These are phyloP conservation scores for Salvelinus alpinus DNA, from an alignment of 2,113 vertebrate species.

Conservation along the genomic window DNA sequence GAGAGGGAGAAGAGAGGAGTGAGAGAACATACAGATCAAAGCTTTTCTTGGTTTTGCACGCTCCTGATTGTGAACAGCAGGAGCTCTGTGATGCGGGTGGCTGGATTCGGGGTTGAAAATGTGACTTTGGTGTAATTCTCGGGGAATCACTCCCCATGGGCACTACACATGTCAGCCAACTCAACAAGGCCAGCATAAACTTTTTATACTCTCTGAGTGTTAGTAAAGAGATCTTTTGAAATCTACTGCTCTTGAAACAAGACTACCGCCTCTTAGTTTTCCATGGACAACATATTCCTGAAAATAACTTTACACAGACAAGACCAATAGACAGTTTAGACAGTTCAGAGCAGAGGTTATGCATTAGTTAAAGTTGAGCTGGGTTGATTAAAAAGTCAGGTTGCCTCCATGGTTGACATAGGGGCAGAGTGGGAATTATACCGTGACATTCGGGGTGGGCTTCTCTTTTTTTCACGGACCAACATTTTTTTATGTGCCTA, in stretches of 20 bases:
- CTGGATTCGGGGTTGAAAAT: constrained; percentile 51
- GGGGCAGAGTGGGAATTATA: too few relatives aligned
- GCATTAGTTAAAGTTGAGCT: not conserved
- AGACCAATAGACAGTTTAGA: not conserved
- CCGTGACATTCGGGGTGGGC: too few relatives aligned
- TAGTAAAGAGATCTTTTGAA: not conserved
- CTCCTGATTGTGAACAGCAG: too few relatives aligned
- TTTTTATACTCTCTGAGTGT: not conserved
- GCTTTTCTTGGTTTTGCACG: constrained; percentile 38
- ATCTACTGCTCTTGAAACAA: not conserved
- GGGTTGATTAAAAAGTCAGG: not conserved
- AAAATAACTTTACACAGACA: not conserved
- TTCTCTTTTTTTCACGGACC: too few relatives aligned
- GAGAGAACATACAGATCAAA: constrained; percentile 50
- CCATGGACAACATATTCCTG: not conserved
- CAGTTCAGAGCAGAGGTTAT: not conserved
- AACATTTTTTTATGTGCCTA: too few relatives aligned
- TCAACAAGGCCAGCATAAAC: constrained; percentile 10
- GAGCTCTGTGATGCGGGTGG: constrained; percentile 36
- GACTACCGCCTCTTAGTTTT: not conserved
- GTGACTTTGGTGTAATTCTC: constrained; percentile 55
- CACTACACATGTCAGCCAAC: constrained; percentile 33
- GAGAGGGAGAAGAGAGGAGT: constrained; percentile 5
- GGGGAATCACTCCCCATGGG: constrained; percentile 47
- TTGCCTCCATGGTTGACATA: not conserved